Evolutionary conservation across 2,797 vertebrate genomes (phyloP), one percentile per base, ranked within the genome.

Genomic region (Tragelaphus oryx): DNA sequence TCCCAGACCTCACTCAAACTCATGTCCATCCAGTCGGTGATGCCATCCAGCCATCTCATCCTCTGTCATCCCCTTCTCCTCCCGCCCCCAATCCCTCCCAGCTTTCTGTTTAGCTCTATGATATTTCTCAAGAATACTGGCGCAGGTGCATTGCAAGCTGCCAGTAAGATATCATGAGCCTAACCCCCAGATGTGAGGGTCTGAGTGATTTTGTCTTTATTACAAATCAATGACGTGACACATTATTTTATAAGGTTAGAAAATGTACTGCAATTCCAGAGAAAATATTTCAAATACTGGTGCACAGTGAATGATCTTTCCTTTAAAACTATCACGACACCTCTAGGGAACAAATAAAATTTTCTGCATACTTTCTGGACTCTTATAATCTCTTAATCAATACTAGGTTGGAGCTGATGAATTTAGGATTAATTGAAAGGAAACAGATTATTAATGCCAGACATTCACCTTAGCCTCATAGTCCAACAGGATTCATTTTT

Each of bases 381-480:
- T 93, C 92, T 94, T 96, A 65, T 10, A 68, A 90, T 95, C 87
- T 91, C 89, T 97, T 96, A 97, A 97, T 98, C 96, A 96, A 94
- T 97, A 92, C 86, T 92, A 94, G 80, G 96, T 97, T 95, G 86
- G 33, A 52, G 96, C 75, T 97, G 92, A 91, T 97, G 93, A 97
- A 96, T 96, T 97, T 86, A 41, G 78, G 33, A 28, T 65, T 95
- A 97, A 97, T 93, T 95, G 87, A 97, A 97, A 97, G 89, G 95
- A 95, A 97, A 79, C 75, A 33, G 95, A 95, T 95, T 91, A 89
- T 75, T 96, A 96, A 96, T 93, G 85, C 91, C 89, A 94, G 92
- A 74, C 92, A 92, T 96, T 97, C 79, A 68, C 44, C 22, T 18
- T 95, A 28, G 75, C 96, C 5, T 18, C 1, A 1, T 10, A 30